Percentiles rank a stretch among this genome's conserved stretches.
These are phyloP conservation scores for Crossaster papposus DNA, from an alignment of 53 echinoderm and acorn worm species.

Conservation along the genomic window DNA sequence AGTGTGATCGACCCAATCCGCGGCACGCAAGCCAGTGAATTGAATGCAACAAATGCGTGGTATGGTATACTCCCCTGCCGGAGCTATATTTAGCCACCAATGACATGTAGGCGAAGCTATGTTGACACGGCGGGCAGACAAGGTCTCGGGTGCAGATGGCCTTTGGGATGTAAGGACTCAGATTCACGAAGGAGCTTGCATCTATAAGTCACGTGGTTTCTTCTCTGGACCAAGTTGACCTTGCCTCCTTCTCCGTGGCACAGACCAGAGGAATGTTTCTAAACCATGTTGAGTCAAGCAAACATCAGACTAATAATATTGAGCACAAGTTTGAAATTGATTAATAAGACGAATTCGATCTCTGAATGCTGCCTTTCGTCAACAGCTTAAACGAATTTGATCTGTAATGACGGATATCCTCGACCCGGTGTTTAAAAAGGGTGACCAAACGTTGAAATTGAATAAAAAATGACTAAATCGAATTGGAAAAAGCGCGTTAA, in stretches of 20 bases:
- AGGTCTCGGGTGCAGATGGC: slow-evolving; percentile 4
- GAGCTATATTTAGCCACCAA: slow-evolving; percentile 53
- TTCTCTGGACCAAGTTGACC: background rate
- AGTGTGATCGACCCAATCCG: slow-evolving; percentile 35
- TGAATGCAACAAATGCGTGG: slow-evolving; percentile 56
- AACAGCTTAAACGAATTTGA: no score
- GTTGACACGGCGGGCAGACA: slow-evolving; percentile 39
- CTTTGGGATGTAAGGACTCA: background rate
- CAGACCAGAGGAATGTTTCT: no score
- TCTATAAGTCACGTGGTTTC: background rate
- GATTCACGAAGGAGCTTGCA: background rate
- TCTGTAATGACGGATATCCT: no score
- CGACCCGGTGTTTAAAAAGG: no score
- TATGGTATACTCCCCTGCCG: slow-evolving; percentile 34
- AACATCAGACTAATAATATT: no score
- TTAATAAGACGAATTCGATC: no score
- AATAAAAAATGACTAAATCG: no score
- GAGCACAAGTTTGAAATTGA: no score
- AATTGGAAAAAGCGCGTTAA: no score
- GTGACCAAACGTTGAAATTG: no score
- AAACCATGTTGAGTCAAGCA: no score
- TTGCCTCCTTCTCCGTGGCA: background rate
- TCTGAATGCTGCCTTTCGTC: no score
- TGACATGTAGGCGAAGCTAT: slow-evolving; percentile 48
- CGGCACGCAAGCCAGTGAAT: slow-evolving; percentile 37